These are phyloP conservation scores for Trachelus tabidus DNA, from an alignment of 2,888 invertebrate species.

Conservation along the genomic window DNA sequence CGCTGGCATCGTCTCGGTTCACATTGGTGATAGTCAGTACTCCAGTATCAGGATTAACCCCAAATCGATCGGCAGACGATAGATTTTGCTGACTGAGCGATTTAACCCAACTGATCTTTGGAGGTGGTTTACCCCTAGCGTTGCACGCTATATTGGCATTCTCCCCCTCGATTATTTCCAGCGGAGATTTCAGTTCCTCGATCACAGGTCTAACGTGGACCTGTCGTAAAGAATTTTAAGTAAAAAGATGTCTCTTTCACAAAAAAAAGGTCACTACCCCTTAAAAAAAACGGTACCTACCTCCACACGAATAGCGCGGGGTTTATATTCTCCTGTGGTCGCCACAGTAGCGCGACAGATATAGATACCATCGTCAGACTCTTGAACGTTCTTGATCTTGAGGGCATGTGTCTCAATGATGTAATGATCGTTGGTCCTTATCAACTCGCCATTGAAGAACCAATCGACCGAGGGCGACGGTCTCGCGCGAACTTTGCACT, in stretches of 20 bases:
- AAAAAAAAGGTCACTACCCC: too few relatives aligned
- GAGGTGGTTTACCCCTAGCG: conserved; percentile 86
- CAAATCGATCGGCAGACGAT: conserved; percentile 75
- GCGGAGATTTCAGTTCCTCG: conserved; percentile 70
- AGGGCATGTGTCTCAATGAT: conserved; percentile 81
- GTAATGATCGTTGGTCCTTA: conserved; percentile 77
- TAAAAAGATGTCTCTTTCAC: neutral
- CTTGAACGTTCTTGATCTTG: conserved; percentile 80
- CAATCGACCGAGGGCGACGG: conserved; percentile 89
- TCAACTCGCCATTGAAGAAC: conserved; percentile 81
- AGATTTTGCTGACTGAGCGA: conserved; percentile 78
- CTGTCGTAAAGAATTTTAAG: conserved; percentile 59
- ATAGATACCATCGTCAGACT: conserved; percentile 87
- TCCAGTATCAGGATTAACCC: conserved; percentile 79
- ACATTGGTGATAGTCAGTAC: conserved; percentile 79
- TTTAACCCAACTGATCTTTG: conserved; percentile 86
- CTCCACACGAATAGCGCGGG: conserved; percentile 85
- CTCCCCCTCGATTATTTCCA: conserved; percentile 85
- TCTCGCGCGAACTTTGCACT: conserved; percentile 86
- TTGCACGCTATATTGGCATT: conserved; percentile 80
- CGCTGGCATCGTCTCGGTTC: conserved; percentile 81
- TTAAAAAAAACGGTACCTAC: conserved; percentile 61
- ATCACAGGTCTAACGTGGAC: conserved; percentile 82
- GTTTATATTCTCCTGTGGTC: conserved; percentile 80
- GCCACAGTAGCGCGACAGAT: conserved; percentile 88